A percentile compares a stretch with the other conserved stretches of the same genome.
phyloP scores from a whole-genome alignment of 1,140 invertebrate genomes.

The Orussus abietinus region DNA sequence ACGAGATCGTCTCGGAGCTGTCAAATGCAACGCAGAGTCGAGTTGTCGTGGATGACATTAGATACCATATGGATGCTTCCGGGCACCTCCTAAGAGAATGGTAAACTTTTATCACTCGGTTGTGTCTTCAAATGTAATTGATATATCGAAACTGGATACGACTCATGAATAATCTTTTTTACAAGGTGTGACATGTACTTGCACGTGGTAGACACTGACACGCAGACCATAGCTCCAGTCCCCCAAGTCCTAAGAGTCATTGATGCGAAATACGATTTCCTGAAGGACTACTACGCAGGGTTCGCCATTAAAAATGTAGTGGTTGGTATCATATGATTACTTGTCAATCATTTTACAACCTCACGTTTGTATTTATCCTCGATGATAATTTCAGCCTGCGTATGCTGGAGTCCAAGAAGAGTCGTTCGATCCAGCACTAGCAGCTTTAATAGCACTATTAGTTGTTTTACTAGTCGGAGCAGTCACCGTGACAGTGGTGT shows the following conservation, averaged over 20 bases:
- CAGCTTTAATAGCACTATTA: constrained; percentile 78
- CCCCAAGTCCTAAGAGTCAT: constrained; percentile 78
- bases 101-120: constrained; percentile 32
- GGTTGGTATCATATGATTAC: constrained; percentile 36
- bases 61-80: constrained; percentile 68
- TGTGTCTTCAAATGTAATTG: background rate
- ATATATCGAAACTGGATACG: too few relatives aligned
- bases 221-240: constrained; percentile 72
- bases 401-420: constrained; percentile 59
- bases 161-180: constrained; percentile 21
- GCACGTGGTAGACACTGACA: constrained; percentile 74
- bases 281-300: constrained; percentile 72
- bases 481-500: constrained; percentile 81
- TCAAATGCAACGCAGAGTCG: constrained; percentile 72
- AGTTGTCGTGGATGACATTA: constrained; percentile 75
- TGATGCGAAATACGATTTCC: constrained; percentile 79
- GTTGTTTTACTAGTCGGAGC: constrained; percentile 83
- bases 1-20: constrained; percentile 66
- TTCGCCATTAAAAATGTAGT: constrained; percentile 83
- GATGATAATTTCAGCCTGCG: constrained; percentile 46
- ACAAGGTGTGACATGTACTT: constrained; percentile 84
- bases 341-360: background rate
- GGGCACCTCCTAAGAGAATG: constrained; percentile 68
- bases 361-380: constrained; percentile 3
- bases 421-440: constrained; percentile 79